Evolutionary conservation across 2,888 invertebrate genomes (phyloP).

Genomic region (Belgica antarctica): DNA sequence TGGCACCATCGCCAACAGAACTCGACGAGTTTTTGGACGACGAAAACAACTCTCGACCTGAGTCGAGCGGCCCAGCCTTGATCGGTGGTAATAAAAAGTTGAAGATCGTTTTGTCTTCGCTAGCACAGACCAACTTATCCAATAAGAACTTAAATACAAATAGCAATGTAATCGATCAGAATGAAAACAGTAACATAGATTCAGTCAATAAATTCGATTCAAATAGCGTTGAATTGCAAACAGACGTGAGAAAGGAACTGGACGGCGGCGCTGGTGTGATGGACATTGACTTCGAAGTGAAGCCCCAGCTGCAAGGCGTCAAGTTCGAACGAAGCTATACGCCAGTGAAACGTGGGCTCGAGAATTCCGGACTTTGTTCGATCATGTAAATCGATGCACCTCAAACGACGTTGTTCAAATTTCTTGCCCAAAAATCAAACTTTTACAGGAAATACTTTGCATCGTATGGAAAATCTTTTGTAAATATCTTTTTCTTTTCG

Average conservation of each 20-base stretch:
- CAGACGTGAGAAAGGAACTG: constrained; percentile 49
- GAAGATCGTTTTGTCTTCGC: constrained; percentile 38
- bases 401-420: constrained; percentile 40
- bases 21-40: background rate
- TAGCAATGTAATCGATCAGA: constrained; percentile 46
- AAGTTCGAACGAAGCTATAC: constrained; percentile 67
- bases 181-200: constrained; percentile 47
- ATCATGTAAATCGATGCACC: constrained; percentile 79
- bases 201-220: constrained; percentile 46
- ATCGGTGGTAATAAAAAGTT: constrained; percentile 29
- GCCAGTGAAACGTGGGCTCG: constrained; percentile 69
- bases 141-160: constrained; percentile 35
- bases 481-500: background rate
- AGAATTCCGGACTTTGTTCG: constrained; percentile 81
- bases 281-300: constrained; percentile 59
- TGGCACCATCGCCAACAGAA: background rate
- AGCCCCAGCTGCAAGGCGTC: constrained; percentile 65
- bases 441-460: constrained; percentile 12
- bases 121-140: constrained; percentile 34
- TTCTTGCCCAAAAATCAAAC: too few species aligned
- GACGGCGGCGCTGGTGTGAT: constrained; percentile 54
- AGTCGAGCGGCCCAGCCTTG: background rate
- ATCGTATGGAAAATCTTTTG: background rate
- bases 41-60: constrained; percentile 24
- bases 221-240: constrained; percentile 33